Evolutionary conservation across 1,140 invertebrate genomes (phyloP), one percentile per base, ranked within the genome.

Genomic region (Drosophila pandora): DNA sequence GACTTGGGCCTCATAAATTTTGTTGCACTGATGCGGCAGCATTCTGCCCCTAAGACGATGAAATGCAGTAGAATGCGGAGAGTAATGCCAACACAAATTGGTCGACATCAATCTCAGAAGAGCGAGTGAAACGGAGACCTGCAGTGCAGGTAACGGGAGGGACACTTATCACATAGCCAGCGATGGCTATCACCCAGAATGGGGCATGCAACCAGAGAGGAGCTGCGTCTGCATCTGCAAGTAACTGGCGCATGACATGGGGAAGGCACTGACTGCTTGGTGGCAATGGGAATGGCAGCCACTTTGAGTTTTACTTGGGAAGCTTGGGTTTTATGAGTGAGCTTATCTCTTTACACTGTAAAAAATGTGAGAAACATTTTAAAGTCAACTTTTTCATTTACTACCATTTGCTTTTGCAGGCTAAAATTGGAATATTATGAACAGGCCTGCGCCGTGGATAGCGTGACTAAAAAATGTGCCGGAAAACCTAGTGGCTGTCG

Each of bases 371-470:
- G 32, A 8, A 8, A 10, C 2, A 37, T 37, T 10, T 4, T 37
- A 12, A 12, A 10, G 10, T 12, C 10, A 34, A 10, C 3, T 2
- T 41, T 41, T 13, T 13, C 0, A 13, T 22, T 13, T 13, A 32
- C 30, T 17, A 17, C 7, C 9, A 0, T 12, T 22, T n/a, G 9
- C 49, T 22, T 22, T 17, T 21, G 55, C 91, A 97, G 96, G 89
- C 93, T 94, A 34, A 95, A 95, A 69, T 92, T 98, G 74, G 96
- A 97, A 88, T 94, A 95, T 90, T 98, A 97, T 92, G 97, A 97
- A 90, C 96, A 97, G 90, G 96, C 95, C 60, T 98, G 97, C 92
- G 96, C 97, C 0, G 96, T 97, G 52, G 97, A 97, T 90, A 96
- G 95, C 43, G 94, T 96, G 34, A 97, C 97, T 13, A 96, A 95